Conservation (phyloP, 2,797 vertebrate genomes). For the Smutsia gigantea region DNA sequence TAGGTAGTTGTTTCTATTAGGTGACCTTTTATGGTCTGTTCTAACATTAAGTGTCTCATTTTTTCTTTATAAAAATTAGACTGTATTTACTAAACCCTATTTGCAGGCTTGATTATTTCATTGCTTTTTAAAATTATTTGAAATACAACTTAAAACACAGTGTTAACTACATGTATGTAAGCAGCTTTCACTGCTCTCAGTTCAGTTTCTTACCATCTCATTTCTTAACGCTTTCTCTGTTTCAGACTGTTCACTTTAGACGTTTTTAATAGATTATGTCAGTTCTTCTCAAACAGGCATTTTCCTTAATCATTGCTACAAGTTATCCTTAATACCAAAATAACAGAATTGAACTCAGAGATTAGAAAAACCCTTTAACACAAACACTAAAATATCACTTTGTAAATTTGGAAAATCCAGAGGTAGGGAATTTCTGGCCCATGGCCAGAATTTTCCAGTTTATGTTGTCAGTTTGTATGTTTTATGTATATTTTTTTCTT, state of each 20-base stretch:
- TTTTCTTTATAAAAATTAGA: background rate
- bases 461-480: background rate
- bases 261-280: background rate
- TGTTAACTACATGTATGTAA: background rate
- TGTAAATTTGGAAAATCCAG: background rate
- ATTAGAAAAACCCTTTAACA: background rate
- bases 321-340: conserved; percentile 4
- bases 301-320: background rate
- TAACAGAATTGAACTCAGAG: background rate
- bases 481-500: background rate
- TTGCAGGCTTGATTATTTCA: conserved; percentile 4
- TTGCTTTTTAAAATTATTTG: conserved; percentile 28
- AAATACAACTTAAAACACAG: background rate
- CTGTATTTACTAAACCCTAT: background rate
- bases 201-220: background rate
- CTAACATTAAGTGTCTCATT: background rate
- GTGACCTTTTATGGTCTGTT: background rate
- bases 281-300: background rate
- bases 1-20: background rate
- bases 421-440: background rate
- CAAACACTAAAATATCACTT: background rate
- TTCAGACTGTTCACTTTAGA: background rate
- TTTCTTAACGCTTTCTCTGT: background rate
- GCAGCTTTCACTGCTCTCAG: background rate
- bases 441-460: background rate